Conservation (phyloP, 2,888 invertebrate species). For the Lymantria dispar region DNA sequence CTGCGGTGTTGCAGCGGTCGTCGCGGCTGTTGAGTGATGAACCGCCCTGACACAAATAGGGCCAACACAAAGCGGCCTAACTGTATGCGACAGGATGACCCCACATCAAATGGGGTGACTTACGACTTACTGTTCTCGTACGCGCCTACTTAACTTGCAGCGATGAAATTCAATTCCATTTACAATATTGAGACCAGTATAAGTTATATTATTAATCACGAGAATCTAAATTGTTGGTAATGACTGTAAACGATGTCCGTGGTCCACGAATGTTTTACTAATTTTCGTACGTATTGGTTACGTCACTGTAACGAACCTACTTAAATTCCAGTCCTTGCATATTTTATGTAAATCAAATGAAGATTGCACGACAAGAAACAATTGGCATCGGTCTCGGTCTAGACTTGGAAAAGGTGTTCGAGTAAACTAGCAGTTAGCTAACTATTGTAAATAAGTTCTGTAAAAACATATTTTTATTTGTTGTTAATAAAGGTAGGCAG, state of each 20-base stretch:
- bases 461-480: neutral
- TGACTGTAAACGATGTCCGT: constrained; percentile 65
- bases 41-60: constrained; percentile 66
- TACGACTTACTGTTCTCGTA: constrained; percentile 45
- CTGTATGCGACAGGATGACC: constrained; percentile 70
- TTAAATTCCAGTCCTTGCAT: constrained; percentile 64
- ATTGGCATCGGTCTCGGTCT: constrained; percentile 49
- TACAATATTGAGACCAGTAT: constrained; percentile 45
- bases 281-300: constrained; percentile 63
- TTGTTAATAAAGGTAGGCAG: neutral
- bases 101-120: constrained; percentile 54
- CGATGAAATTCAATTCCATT: constrained; percentile 33
- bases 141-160: constrained; percentile 37
- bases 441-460: neutral
- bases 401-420: constrained; percentile 34
- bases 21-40: constrained; percentile 52
- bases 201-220: constrained; percentile 50
- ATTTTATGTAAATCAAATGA: constrained; percentile 67
- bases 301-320: constrained; percentile 63
- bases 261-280: constrained; percentile 69
- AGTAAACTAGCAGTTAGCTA: neutral
- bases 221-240: constrained; percentile 68
- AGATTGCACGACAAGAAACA: constrained; percentile 61
- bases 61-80: constrained; percentile 63
- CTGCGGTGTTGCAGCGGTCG: constrained; percentile 51